Percentiles rank a stretch among this genome's conserved stretches.
These are phyloP conservation scores for Prionace glauca DNA, from an alignment of 2,797 vertebrate species.

Conservation along the genomic window DNA sequence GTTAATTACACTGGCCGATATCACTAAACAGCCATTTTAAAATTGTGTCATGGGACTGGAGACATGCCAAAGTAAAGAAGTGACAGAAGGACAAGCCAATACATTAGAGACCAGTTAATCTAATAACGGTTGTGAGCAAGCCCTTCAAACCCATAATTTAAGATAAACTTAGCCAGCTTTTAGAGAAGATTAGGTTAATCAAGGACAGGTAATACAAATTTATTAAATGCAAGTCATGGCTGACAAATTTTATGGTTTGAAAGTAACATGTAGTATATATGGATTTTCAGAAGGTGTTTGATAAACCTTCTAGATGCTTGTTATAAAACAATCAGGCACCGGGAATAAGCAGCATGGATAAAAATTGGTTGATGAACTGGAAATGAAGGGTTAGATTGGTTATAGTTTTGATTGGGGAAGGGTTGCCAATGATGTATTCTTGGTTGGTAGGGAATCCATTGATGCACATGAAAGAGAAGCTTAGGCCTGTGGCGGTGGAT, in stretches of 20 bases:
- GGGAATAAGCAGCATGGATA: neutral
- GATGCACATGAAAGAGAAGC: neutral
- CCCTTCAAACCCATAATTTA: neutral
- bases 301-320: neutral
- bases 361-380: neutral
- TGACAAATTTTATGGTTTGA: neutral
- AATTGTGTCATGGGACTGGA: neutral
- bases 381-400: neutral
- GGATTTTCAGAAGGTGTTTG: neutral
- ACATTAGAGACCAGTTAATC: neutral
- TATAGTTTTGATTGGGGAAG: neutral
- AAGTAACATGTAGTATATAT: neutral
- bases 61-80: neutral
- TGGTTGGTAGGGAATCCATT: neutral
- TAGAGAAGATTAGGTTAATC: neutral
- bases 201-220: neutral
- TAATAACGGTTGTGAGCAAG: neutral
- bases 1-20: neutral
- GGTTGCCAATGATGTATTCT: neutral
- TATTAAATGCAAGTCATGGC: neutral
- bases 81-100: neutral
- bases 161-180: neutral
- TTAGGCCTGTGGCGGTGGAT: neutral
- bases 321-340: neutral
- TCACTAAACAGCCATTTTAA: neutral